These are phyloP conservation scores for Lapara coniferarum DNA, from an alignment of 2,888 invertebrate species.

Conservation along the genomic window DNA sequence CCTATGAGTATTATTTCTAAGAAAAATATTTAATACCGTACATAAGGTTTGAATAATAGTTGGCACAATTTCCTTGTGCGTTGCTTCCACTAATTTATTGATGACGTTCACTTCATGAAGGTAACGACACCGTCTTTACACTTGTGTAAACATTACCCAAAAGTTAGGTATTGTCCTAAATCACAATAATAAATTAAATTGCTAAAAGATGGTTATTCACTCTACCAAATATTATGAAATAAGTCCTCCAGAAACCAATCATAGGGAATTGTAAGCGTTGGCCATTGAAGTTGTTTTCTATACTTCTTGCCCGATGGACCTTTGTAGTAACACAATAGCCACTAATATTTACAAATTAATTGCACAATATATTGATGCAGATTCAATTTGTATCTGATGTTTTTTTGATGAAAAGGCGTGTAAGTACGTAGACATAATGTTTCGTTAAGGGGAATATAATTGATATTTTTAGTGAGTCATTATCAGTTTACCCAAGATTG, in stretches of 20 bases:
- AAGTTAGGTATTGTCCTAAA: constrained; percentile 1
- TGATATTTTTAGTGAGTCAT: too few relatives aligned
- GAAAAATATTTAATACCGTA: not conserved
- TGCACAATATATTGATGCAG: not conserved
- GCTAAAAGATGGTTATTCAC: not conserved
- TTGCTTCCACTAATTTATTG: not conserved
- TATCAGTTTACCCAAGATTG: too few relatives aligned
- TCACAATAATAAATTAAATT: constrained; percentile 5
- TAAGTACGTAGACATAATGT: not conserved
- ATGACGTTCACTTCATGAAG: constrained; percentile 7
- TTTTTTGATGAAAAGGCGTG: not conserved
- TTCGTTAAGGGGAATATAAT: too few relatives aligned
- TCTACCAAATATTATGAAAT: not conserved
- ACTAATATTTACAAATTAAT: constrained; percentile 11
- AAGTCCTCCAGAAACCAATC: not conserved
- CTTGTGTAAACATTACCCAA: constrained; percentile 3
- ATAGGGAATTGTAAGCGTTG: not conserved
- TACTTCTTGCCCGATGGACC: not conserved
- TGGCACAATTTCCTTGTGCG: not conserved
- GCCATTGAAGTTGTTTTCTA: constrained; percentile 2
- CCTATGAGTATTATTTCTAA: not conserved
- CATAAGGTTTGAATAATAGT: constrained; percentile 11
- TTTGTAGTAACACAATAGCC: constrained; percentile 5
- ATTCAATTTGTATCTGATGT: not conserved
- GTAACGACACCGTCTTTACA: not conserved